These are phyloP conservation scores for Hippocampus mohnikei DNA, from an alignment of 2,113 vertebrate species.

Conservation along the genomic window DNA sequence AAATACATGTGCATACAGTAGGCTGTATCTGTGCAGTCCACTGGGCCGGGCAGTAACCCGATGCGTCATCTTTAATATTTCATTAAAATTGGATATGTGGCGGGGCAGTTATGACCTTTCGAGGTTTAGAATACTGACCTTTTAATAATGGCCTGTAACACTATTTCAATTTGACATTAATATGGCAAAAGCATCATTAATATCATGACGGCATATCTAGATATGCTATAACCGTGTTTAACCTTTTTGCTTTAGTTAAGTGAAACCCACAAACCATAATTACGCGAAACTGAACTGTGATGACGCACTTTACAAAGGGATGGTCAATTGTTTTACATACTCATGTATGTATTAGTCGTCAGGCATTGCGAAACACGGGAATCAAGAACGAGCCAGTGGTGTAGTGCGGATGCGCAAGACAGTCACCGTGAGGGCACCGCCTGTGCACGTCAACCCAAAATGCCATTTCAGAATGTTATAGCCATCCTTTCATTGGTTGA, in stretches of 20 bases:
- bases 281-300: not conserved
- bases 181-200: slow-evolving; percentile 6
- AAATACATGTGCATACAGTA: not conserved
- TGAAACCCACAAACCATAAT: not conserved
- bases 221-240: not conserved
- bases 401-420: too few relatives aligned
- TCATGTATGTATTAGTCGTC: not conserved
- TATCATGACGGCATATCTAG: slow-evolving; percentile 5
- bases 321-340: not conserved
- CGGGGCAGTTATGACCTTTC: not conserved
- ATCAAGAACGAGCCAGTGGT: too few relatives aligned
- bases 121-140: slow-evolving; percentile 10
- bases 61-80: slow-evolving; percentile 6
- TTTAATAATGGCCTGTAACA: slow-evolving; percentile 10
- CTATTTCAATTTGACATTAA: slow-evolving; percentile 14
- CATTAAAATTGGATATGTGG: slow-evolving; percentile 13
- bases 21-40: not conserved
- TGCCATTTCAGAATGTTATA: too few relatives aligned
- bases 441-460: too few relatives aligned
- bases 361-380: too few relatives aligned
- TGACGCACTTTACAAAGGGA: not conserved
- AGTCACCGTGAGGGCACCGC: too few relatives aligned
- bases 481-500: too few relatives aligned
- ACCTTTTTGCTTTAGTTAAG: slow-evolving; percentile 8
- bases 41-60: not conserved